Evolutionary conservation across 2,888 invertebrate genomes (phyloP).

Genomic region (Lithophane leautieri): DNA sequence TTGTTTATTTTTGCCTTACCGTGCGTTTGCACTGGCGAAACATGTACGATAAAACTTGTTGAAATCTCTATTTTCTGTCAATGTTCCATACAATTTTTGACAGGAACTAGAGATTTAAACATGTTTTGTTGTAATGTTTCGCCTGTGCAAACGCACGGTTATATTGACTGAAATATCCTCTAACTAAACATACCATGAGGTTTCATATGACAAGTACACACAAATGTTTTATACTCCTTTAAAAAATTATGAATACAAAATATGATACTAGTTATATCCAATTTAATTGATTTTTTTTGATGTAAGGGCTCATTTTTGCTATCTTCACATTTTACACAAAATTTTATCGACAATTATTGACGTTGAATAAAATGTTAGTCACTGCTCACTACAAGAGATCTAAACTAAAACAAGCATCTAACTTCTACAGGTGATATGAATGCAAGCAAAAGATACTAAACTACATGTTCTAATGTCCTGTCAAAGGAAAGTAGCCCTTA

Average conservation of each 20-base stretch:
- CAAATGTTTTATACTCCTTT: not conserved
- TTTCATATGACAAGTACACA: slow-evolving; percentile 8
- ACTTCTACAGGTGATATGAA: slow-evolving; percentile 65
- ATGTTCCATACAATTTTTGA: no score
- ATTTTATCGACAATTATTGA: slow-evolving; percentile 44
- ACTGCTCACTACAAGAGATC: slow-evolving; percentile 65
- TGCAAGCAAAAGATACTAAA: slow-evolving; percentile 62
- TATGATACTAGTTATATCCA: not conserved
- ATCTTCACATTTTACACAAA: slow-evolving; percentile 18
- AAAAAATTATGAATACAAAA: not conserved
- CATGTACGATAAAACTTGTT: no score
- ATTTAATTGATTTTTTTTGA: slow-evolving; percentile 13
- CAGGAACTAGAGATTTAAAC: no score
- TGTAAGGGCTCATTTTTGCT: slow-evolving; percentile 55
- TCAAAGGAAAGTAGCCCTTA: slow-evolving; percentile 58
- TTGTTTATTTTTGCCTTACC: not conserved
- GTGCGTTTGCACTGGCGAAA: no score
- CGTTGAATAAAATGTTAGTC: slow-evolving; percentile 69
- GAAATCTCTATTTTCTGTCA: no score
- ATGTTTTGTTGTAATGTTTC: no score
- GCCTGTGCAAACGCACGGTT: no score
- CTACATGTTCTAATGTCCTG: slow-evolving; percentile 57
- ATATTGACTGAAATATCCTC: not conserved
- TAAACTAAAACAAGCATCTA: slow-evolving; percentile 67
- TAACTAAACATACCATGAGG: slow-evolving; percentile 7